Base-by-base conservation (phyloP, 1,140 invertebrate species). In the Eciton burchellii region DNA sequence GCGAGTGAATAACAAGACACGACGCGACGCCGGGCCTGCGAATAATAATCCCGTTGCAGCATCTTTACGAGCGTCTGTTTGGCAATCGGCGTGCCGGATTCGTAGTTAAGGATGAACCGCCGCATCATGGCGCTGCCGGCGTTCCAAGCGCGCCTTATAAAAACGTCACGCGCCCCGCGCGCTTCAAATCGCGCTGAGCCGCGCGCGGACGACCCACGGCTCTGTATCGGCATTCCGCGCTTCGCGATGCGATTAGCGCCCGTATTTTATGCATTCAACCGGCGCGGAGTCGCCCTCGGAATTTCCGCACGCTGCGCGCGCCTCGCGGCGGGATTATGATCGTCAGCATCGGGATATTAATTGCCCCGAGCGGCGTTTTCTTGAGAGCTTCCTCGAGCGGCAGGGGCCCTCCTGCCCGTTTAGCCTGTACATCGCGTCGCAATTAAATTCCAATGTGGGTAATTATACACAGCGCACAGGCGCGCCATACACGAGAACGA, bases 361-460 rank as follows among this genome's bases (percentile, higher is more conserved):
- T 79, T 79, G 63, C 49, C 63, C 11, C 52, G 35, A 68, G 63
- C 63, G n/a, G 35, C 6, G 29, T 57, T 56, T n/a, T 70, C 49
- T 79, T 68, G 70, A 79, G 70, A 79, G 63, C 35, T 26, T 16
- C 47, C 16, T 16, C 14, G 45, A 16, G 19, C 43, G n/a, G n/a
- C n/a, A n/a, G n/a, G n/a, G n/a, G n/a, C n/a, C n/a, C n/a, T n/a
- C n/a, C 26, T 26, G 54, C 21, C 14, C 29, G 29, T 76, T 76
- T 41, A 65, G 73, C 43, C 35, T 24, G 14, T 65, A 77, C 1
- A n/a, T 47, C 62, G 68, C 62, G 62, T 77, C 49, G 74, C 74
- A 77, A 77, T 77, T 77, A 77, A 77, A 77, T 77, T 77, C 54
- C 74, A 77, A 77, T 68, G 68, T 77, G 1, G 41, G 21, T 66